Conservation (phyloP, 2,797 vertebrate genomes). For the Mormyrus proboscirostris region DNA sequence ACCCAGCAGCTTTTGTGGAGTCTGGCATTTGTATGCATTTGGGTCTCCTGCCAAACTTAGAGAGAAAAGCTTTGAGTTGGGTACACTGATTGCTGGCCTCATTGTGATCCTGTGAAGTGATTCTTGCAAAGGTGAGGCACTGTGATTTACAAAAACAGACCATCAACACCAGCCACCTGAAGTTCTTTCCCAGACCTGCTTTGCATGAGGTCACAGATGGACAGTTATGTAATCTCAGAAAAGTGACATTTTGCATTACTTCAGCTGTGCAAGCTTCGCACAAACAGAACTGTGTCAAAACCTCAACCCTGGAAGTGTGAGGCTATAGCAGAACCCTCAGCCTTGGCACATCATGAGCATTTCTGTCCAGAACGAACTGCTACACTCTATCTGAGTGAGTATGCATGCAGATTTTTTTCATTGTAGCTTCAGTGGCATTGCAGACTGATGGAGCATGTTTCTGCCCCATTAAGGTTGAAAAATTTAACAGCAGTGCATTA, state of each 20-base stretch:
- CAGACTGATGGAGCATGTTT: not conserved
- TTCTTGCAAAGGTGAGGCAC: constrained; percentile 49
- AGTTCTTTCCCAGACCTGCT: constrained; percentile 9
- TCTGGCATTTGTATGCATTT: not conserved
- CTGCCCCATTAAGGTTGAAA: not conserved
- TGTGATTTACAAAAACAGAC: constrained; percentile 29
- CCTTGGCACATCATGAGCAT: not conserved
- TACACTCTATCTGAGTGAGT: not conserved
- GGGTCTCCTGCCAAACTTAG: not conserved
- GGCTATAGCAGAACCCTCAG: not conserved
- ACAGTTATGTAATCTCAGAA: not conserved
- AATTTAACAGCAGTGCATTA: constrained; percentile 10
- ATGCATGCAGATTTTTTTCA: not conserved
- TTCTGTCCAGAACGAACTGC: not conserved
- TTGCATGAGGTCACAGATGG: not conserved
- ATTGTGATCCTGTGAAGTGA: constrained; percentile 49
- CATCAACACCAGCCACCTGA: constrained; percentile 52
- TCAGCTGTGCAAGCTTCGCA: not conserved
- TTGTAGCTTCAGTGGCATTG: not conserved
- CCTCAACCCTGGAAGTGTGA: not conserved
- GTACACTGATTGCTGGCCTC: constrained; percentile 13
- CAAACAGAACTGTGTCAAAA: not conserved
- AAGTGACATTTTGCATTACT: not conserved
- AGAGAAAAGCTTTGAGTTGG: not conserved
- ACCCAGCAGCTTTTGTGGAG: not conserved